Conservation (phyloP, 23 tunicate species). For the Ascidia mentula region DNA sequence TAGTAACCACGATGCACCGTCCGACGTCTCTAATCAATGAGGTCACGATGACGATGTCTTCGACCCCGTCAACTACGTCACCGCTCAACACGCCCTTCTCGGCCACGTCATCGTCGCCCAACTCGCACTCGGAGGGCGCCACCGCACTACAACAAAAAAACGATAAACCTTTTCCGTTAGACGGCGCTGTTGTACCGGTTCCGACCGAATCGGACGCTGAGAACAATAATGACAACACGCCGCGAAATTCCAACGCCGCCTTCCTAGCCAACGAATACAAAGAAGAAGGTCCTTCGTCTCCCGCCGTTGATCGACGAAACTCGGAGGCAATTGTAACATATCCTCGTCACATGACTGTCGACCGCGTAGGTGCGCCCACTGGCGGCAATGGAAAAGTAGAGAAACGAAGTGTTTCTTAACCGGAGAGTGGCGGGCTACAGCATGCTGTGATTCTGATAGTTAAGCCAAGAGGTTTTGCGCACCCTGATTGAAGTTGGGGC, state of each 20-base stretch:
- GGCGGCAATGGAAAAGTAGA: neutral
- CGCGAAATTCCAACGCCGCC: conserved; percentile 5
- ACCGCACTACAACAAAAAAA: neutral
- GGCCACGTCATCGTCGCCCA: conserved; percentile 36
- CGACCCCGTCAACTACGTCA: conserved; percentile 27
- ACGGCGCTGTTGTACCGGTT: neutral
- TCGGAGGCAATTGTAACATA: neutral
- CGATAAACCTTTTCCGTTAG: neutral
- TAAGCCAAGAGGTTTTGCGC: neutral
- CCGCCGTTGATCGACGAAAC: neutral
- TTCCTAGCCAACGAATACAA: neutral
- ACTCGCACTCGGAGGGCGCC: conserved; percentile 18
- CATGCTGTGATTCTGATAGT: neutral
- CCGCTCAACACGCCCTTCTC: conserved; percentile 44
- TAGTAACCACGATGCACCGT: conserved; percentile 11
- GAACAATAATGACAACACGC: conserved; percentile 41
- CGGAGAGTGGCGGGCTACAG: neutral
- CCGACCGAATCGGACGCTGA: conserved; percentile 60
- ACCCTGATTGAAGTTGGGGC: neutral
- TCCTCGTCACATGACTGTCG: neutral
- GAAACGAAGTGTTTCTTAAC: neutral
- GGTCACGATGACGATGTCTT: conserved; percentile 3
- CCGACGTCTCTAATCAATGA: conserved; percentile 15
- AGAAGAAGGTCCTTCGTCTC: neutral
- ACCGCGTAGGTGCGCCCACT: neutral